Conservation (phyloP, 2,888 invertebrate genomes). For the Phortica magna region DNA sequence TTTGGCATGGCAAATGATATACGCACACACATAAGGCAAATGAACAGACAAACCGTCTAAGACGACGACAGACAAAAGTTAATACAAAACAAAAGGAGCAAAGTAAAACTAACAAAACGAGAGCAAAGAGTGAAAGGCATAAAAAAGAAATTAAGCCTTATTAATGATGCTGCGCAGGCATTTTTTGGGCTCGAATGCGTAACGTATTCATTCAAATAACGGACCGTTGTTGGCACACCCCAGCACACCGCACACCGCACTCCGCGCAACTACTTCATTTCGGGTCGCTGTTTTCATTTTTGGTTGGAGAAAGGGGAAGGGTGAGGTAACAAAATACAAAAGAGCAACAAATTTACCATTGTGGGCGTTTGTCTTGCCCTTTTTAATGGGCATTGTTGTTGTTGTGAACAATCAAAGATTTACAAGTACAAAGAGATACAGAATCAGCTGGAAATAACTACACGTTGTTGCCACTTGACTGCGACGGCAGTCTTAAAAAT, state of each 20-base stretch:
- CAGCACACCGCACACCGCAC: no score
- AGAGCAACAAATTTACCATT: no score
- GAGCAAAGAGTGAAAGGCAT: neutral
- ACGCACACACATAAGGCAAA: neutral
- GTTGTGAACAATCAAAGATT: constrained; percentile 7
- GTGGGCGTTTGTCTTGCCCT: neutral
- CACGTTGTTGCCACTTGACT: neutral
- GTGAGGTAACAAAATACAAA: no score
- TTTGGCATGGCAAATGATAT: neutral
- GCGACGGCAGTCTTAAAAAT: neutral
- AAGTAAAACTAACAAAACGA: neutral
- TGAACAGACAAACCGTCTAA: no score
- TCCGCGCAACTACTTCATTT: no score
- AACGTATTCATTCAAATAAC: neutral
- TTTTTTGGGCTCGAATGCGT: neutral
- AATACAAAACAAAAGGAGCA: neutral
- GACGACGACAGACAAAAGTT: neutral
- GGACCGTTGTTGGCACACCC: no score
- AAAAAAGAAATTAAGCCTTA: constrained; percentile 6
- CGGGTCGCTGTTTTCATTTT: no score
- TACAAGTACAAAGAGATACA: neutral
- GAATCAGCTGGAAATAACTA: neutral
- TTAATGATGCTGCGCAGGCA: constrained; percentile 14
- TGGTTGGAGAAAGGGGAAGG: no score
- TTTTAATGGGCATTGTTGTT: neutral